Conservation (phyloP, 2,797 vertebrate species). For the Leptodactylus fallax region DNA sequence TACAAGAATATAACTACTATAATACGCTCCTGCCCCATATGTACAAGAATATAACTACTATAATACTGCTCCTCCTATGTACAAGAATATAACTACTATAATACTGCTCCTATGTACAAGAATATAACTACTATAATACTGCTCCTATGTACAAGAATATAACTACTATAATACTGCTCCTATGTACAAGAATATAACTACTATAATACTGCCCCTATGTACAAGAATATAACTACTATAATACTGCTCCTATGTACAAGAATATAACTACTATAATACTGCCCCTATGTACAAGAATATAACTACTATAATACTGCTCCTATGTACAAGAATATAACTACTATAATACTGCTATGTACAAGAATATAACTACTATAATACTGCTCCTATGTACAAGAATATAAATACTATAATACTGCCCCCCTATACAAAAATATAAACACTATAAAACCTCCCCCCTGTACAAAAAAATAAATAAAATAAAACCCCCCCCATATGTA, state of each 20-base stretch:
- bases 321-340: not conserved
- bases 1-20: conserved; percentile 9
- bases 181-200: conserved; percentile 16
- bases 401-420: no score
- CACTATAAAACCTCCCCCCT: not conserved
- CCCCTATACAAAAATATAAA: not conserved
- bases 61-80: not conserved
- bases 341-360: not conserved
- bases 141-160: no score
- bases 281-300: conserved; percentile 4
- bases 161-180: no score
- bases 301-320: conserved; percentile 11
- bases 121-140: no score
- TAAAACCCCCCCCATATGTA: not conserved
- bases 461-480: no score
- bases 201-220: conserved; percentile 11
- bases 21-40: conserved; percentile 7
- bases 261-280: conserved; percentile 12
- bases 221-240: conserved; percentile 15
- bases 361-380: conserved; percentile 21
- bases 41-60: conserved; percentile 16
- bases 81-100: conserved; percentile 12
- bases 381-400: no score
- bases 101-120: no score
- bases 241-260: not conserved